Evolutionary conservation across 2,888 invertebrate species (phyloP).

Genomic region (Mechanitis messenoides): DNA sequence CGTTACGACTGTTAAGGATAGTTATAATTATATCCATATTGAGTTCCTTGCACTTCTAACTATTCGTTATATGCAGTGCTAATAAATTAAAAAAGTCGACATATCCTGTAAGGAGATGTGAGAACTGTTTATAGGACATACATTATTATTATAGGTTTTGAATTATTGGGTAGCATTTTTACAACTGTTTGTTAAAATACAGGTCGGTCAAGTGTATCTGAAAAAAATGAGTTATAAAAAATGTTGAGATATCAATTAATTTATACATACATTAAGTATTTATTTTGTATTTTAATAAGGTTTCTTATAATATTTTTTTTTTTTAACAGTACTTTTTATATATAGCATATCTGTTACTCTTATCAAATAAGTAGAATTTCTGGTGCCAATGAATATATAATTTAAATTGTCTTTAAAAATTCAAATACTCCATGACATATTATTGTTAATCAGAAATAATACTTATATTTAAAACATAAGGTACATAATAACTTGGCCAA

Average conservation of each 20-base stretch:
- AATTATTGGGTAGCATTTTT: no score
- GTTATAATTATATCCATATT: slow-evolving; percentile 19
- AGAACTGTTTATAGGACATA: background rate
- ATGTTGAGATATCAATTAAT: no score
- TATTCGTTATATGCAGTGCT: slow-evolving; percentile 3
- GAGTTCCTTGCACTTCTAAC: slow-evolving; percentile 19
- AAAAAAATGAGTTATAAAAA: no score
- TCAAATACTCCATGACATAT: background rate
- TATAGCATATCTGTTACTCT: no score
- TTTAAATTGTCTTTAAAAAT: slow-evolving; percentile 1
- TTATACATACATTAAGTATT: no score
- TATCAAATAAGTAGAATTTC: no score
- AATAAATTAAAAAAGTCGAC: slow-evolving; percentile 1
- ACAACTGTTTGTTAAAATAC: no score
- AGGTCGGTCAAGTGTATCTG: no score
- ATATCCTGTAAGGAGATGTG: background rate
- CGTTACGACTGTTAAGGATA: slow-evolving; percentile 20
- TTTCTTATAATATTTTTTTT: no score
- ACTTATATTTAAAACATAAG: slow-evolving; percentile 9
- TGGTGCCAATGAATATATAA: background rate
- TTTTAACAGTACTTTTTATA: no score
- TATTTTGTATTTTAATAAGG: no score
- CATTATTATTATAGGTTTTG: no score
- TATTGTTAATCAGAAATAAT: slow-evolving; percentile 10
- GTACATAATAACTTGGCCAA: slow-evolving; percentile 6